Percentiles rank a stretch among this genome's conserved stretches.
These are phyloP conservation scores for Microcebus griseorufus DNA, from an alignment of 2,113 vertebrate genomes.

Conservation along the genomic window DNA sequence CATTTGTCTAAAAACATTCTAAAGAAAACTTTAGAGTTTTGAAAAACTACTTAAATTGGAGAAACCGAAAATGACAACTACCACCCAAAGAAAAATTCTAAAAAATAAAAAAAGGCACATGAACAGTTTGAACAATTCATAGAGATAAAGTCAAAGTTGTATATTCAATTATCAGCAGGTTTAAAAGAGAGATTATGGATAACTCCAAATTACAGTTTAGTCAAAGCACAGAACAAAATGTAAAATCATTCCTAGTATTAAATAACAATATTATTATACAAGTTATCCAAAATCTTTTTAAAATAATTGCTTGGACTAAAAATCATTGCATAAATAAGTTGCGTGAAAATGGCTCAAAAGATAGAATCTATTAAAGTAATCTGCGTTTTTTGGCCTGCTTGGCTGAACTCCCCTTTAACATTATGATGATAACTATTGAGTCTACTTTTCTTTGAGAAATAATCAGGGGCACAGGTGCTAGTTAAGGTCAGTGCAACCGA, in stretches of 20 bases:
- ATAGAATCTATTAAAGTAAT: neutral
- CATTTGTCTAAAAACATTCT: neutral
- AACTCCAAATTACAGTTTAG: neutral
- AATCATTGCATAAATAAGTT: neutral
- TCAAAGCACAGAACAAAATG: neutral
- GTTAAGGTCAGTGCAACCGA: neutral
- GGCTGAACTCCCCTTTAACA: neutral
- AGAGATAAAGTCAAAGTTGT: neutral
- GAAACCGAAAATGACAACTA: neutral
- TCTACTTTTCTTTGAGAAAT: neutral
- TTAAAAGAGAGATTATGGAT: neutral
- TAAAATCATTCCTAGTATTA: neutral
- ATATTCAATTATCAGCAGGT: neutral
- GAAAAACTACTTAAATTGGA: neutral
- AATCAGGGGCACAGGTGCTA: neutral
- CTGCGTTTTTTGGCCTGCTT: neutral
- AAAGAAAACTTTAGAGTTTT: neutral
- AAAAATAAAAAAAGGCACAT: neutral
- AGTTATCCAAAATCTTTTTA: neutral
- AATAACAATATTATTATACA: neutral
- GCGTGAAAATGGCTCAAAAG: neutral
- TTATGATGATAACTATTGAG: neutral
- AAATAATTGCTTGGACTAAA: neutral
- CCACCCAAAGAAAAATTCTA: neutral
- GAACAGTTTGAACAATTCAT: neutral